Conservation (phyloP, 2,113 vertebrate genomes). For the Sturnus vulgaris region DNA sequence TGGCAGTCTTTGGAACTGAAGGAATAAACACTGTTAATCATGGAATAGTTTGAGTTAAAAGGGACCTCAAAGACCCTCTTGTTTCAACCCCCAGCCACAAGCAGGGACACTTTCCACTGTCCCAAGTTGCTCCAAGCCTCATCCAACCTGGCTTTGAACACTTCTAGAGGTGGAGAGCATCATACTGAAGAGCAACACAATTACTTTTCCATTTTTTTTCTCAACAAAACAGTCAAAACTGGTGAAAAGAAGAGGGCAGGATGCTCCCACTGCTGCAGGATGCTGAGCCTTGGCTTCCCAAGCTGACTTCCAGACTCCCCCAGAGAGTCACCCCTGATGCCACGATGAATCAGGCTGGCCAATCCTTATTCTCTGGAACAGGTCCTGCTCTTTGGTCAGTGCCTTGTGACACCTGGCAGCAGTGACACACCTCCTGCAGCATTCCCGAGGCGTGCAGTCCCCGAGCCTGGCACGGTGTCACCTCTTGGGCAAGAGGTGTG, state of each 20-base stretch:
- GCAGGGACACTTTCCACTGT: neutral
- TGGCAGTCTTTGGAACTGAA: neutral
- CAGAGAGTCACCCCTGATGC: neutral
- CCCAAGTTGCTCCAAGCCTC: neutral
- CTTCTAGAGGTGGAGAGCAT: neutral
- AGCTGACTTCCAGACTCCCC: neutral
- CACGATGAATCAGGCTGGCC: neutral
- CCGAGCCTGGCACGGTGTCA: neutral
- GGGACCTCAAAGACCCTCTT: no score
- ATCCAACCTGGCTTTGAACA: neutral
- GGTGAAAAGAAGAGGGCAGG: accelerated
- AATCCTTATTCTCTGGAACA: neutral
- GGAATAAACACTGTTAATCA: neutral
- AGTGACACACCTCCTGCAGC: neutral
- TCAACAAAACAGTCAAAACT: neutral
- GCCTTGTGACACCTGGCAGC: neutral
- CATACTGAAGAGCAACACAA: neutral
- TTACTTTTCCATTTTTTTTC: neutral
- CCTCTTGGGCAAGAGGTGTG: conserved; percentile 6
- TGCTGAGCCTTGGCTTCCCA: neutral
- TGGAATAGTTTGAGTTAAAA: neutral
- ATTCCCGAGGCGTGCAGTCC: accelerated
- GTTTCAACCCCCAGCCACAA: neutral
- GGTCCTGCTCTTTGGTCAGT: neutral
- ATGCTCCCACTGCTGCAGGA: neutral